Percentiles rank a stretch among this genome's conserved stretches.
These are phyloP conservation scores for Callyntrura guangdongensis DNA, from an alignment of 2,888 invertebrate species.

Conservation along the genomic window DNA sequence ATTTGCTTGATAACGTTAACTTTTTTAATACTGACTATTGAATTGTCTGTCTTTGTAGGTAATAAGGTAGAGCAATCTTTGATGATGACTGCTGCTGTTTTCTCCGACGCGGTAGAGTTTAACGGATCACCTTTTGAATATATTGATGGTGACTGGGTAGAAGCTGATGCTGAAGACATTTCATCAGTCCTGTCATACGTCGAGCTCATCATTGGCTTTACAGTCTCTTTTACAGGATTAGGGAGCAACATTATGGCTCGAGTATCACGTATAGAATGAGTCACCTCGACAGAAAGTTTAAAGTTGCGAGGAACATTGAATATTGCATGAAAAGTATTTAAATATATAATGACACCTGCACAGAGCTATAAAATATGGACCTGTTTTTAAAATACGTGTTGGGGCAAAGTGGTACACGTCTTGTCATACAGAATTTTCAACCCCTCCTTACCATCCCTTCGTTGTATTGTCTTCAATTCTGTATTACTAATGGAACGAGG, in stretches of 20 bases:
- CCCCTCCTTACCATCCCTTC: background rate
- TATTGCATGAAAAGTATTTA: slow-evolving; percentile 29
- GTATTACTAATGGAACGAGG: background rate
- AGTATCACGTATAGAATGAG: background rate
- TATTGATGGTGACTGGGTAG: background rate
- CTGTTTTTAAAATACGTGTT: background rate
- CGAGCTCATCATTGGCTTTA: slow-evolving; percentile 3
- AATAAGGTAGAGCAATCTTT: slow-evolving; percentile 6
- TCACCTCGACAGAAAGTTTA: background rate
- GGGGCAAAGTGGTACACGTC: slow-evolving; percentile 24
- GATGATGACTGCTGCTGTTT: slow-evolving; percentile 32
- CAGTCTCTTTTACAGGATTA: slow-evolving; percentile 5
- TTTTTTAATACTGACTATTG: slow-evolving; percentile 69
- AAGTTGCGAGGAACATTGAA: background rate
- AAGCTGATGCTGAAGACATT: background rate
- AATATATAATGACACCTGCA: slow-evolving; percentile 22
- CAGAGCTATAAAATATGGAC: slow-evolving; percentile 4
- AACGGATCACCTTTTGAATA: background rate
- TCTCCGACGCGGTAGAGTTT: slow-evolving; percentile 22
- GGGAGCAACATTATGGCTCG: background rate
- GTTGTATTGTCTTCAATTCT: background rate
- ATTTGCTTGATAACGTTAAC: slow-evolving; percentile 65
- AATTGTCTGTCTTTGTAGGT: background rate
- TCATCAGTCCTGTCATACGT: slow-evolving; percentile 21
- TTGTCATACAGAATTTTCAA: background rate